Evolutionary conservation across 1,140 invertebrate genomes (phyloP), one percentile per base, ranked within the genome.

Genomic region (Dolichoris vasculosae): DNA sequence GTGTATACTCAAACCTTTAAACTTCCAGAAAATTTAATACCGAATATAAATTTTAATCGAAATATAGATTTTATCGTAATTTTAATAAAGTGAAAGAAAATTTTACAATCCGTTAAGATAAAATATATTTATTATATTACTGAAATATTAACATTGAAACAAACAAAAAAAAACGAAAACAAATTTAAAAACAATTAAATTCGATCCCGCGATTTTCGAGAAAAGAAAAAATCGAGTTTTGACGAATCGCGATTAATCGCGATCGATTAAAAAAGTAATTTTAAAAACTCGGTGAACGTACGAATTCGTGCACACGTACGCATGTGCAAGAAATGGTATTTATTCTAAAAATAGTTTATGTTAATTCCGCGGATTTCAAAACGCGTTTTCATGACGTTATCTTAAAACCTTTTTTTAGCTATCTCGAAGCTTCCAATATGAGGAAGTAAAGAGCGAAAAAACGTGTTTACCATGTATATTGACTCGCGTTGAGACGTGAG

Each of bases 271-370:
- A 26, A 59, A 59, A 2, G 55, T 0, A 13, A 59, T 35, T 67
- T 8, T 38, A 69, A 38, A 69, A 38, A 69, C 35, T 69, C 17
- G 17, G 20, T 69, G 11, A 4, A 26, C 15, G 11, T 15, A 20
- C 67, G 13, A 30, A 3, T 32, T 67, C 3, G 64, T 15, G 64
- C 64, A 20, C 15, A 1, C 17, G 17, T 3, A 9, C 35, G 59
- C 26, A 30, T 30, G 59, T n/a, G 51, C 64, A 35, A 67, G 15
- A 2, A 38, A 38, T 38, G 8, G 9, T 55, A 59, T 20, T 6
- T 4, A 17, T 9, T 43, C 69, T 43, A 73, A 73, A 73, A 73
- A 73, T 73, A 73, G 69, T 73, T 43, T n/a, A n/a, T 73, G 40
- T 17, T 73, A 73, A 43, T 43, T 43, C 38, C 6, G n/a, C 0